phyloP scores from a whole-genome alignment of 2,113 vertebrate species.

The Xiphophorus maculatus region DNA sequence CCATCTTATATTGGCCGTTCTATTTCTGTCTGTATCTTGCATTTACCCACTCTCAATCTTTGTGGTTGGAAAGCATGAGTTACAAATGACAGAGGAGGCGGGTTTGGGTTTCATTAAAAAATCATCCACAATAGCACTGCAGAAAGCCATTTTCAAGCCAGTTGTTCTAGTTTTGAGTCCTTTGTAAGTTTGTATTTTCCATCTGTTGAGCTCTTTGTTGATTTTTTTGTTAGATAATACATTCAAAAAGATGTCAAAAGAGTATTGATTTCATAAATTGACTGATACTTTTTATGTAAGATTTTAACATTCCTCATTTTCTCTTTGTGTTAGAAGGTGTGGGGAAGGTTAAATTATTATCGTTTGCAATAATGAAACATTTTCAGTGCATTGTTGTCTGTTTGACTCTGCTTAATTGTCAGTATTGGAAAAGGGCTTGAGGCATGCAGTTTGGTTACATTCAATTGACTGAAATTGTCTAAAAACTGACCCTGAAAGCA shows the following conservation, averaged over 20 bases:
- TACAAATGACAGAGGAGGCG: constrained; percentile 39
- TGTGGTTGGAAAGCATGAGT: constrained; percentile 54
- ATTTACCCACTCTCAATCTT: constrained; percentile 39
- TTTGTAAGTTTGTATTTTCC: neutral
- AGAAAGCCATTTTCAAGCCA: constrained; percentile 22
- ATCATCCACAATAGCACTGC: constrained; percentile 31
- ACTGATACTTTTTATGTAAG: too few relatives aligned
- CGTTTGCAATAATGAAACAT: neutral
- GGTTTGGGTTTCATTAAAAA: constrained; percentile 51
- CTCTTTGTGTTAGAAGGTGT: too few relatives aligned
- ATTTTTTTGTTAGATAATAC: neutral
- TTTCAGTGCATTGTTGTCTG: neutral
- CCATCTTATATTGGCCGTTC: constrained; percentile 7
- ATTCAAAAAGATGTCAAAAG: neutral
- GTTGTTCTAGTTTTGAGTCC: constrained; percentile 23
- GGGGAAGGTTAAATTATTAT: neutral
- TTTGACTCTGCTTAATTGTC: neutral
- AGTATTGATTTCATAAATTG: too few relatives aligned
- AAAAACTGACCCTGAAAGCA: too few relatives aligned
- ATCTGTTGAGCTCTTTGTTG: neutral
- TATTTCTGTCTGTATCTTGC: constrained; percentile 30
- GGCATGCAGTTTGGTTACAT: neutral
- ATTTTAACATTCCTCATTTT: too few relatives aligned
- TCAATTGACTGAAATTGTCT: neutral
- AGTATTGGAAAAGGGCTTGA: neutral